Evolutionary conservation across 2,797 vertebrate genomes (phyloP).

Genomic region (Anguilla pacifica): DNA sequence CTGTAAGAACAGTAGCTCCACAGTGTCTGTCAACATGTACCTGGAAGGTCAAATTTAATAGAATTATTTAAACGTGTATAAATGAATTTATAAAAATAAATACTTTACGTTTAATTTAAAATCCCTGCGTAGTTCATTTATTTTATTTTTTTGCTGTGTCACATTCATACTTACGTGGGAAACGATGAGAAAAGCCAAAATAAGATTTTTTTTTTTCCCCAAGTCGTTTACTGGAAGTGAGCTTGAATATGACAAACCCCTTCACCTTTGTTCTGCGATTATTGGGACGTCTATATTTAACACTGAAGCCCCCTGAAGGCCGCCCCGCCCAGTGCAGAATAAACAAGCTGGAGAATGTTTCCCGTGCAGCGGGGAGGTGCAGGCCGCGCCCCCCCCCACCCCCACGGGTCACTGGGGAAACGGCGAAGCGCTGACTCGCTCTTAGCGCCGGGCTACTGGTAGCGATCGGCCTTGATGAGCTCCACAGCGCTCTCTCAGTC

Average conservation of each 20-base stretch:
- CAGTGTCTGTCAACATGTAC: background rate
- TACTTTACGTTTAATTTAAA: too few species aligned
- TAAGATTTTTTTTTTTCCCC: background rate
- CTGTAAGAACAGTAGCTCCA: background rate
- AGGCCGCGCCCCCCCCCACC: background rate
- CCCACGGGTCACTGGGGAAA: constrained; percentile 33
- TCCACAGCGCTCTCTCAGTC: constrained; percentile 33
- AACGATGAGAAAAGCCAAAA: background rate
- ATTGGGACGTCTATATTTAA: constrained; percentile 5
- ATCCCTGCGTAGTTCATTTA: background rate
- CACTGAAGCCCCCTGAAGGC: background rate
- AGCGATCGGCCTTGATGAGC: constrained; percentile 33
- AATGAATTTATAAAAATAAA: background rate
- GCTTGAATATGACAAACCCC: background rate
- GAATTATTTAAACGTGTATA: background rate
- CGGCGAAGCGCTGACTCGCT: constrained; percentile 39
- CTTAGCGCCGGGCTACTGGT: constrained; percentile 20
- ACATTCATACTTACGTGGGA: background rate
- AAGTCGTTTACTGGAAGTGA: background rate
- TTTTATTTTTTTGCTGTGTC: background rate
- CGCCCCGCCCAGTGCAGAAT: constrained; percentile 35
- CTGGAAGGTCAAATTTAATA: background rate
- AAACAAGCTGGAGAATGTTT: constrained; percentile 41
- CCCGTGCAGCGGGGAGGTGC: constrained; percentile 4
- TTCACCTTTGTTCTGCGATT: background rate